phyloP scores from a whole-genome alignment of 1,140 invertebrate genomes.

The Chymomyza costata region DNA sequence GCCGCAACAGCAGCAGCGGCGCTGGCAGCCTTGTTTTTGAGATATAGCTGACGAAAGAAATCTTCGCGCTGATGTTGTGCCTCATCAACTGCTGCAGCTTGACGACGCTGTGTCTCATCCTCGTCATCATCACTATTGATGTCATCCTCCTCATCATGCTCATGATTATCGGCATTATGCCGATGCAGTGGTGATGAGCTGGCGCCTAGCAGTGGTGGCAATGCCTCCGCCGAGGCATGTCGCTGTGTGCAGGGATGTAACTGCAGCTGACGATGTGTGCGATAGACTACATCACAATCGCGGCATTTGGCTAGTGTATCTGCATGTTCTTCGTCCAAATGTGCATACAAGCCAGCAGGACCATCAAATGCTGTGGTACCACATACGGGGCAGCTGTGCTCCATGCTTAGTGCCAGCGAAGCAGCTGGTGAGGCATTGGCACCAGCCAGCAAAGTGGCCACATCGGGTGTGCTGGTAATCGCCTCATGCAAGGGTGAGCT shows the following conservation, averaged over 20 bases:
- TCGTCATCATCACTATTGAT: background rate
- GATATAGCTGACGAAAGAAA: slow-evolving; percentile 87
- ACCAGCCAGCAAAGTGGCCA: slow-evolving; percentile 38
- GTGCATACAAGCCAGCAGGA: slow-evolving; percentile 79
- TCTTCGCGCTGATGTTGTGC: slow-evolving; percentile 81
- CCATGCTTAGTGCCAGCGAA: slow-evolving; percentile 12
- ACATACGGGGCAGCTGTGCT: slow-evolving; percentile 78
- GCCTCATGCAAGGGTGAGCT: slow-evolving; percentile 6
- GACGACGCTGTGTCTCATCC: slow-evolving; percentile 18
- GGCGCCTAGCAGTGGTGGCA: slow-evolving; percentile 38
- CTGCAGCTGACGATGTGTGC: slow-evolving; percentile 82
- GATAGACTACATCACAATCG: slow-evolving; percentile 82
- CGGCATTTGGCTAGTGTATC: slow-evolving; percentile 83
- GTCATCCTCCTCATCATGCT: slow-evolving; percentile 5
- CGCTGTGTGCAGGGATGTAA: slow-evolving; percentile 77
- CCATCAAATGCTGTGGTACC: slow-evolving; percentile 79
- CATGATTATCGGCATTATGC: background rate
- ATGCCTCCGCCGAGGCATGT: background rate
- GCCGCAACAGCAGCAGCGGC: background rate
- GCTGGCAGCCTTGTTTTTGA: slow-evolving; percentile 79
- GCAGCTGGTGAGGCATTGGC: slow-evolving; percentile 30
- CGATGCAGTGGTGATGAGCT: slow-evolving; percentile 46
- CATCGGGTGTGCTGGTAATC: slow-evolving; percentile 56
- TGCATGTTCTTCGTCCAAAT: slow-evolving; percentile 84
- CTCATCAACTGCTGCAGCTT: slow-evolving; percentile 38